Evolutionary conservation across 2,113 vertebrate species (phyloP), one percentile per base, ranked within the genome.

Genomic region (Nanorana parkeri): DNA sequence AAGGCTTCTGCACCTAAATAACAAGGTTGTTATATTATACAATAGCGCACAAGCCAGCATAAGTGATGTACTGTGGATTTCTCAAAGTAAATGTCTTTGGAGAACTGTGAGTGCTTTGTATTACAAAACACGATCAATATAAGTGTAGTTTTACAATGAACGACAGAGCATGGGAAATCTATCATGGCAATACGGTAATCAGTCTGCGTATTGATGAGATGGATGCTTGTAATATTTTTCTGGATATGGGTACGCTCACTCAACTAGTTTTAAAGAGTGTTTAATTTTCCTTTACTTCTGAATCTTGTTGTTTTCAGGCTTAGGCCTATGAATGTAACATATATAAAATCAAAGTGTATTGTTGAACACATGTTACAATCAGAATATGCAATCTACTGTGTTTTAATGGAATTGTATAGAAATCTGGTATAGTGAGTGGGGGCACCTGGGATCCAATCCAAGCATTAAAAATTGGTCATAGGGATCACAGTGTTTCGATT

Each of bases 41-140:
- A 80, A 72, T 71, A 61, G 67, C 20, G 16, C 32, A 60, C 54
- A 55, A 60, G 23, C 23, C 17, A 17, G 28, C 15, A 17, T 72
- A 68, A 28, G 47, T 80, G 78, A 80, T 80, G 41, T 80, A 80
- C 68, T 52, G 68, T 52, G 58, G 29, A 54, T 72, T 71, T 71
- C 19, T 24, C 68, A 61, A 80, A 80, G 56, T 47, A 80, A 80
- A 80, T 80, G 41, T 69, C 78, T 80, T 71, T 71, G 36, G 32
- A 80, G 41, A 17, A 52, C 68, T 71, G 32, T 80, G 54, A 63
- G 55, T 64, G 67, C 32, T 80, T 64, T 72, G 68, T 80, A 80
- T 72, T 47, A 51, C 78, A 80, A 36, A 80, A 24, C n/a, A 8
- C 63, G 58, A 80, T 80, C 78, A 71, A 80, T 80, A 64, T 29